phyloP scores from a whole-genome alignment of 2,888 invertebrate genomes.

The Synanthedon formicaeformis region DNA sequence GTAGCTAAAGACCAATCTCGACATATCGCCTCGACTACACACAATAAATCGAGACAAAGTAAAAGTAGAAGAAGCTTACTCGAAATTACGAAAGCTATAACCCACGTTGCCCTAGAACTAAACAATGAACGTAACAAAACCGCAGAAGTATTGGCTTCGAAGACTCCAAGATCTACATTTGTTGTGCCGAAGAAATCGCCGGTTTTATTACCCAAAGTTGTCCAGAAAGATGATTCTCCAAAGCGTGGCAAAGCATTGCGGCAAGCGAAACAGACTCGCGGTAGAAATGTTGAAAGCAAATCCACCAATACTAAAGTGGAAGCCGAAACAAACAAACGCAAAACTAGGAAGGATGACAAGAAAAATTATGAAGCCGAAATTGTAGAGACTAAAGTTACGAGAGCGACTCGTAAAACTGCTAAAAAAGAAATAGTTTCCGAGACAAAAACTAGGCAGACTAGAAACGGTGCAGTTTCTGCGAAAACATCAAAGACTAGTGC shows the following conservation, averaged over 20 bases:
- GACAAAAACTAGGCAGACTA: not conserved
- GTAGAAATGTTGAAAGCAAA: not conserved
- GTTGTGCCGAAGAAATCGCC: slow-evolving; percentile 36
- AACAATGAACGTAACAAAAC: slow-evolving; percentile 1
- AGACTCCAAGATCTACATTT: slow-evolving; percentile 23
- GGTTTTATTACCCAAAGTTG: slow-evolving; percentile 18
- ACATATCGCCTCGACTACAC: no score
- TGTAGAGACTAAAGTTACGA: not conserved
- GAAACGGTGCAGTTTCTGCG: not conserved
- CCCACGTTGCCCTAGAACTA: slow-evolving; percentile 1
- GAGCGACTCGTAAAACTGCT: not conserved
- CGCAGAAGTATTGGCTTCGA: slow-evolving; percentile 10
- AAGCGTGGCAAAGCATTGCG: slow-evolving; percentile 10
- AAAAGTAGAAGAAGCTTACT: not conserved
- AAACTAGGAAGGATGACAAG: no score
- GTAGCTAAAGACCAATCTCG: no score
- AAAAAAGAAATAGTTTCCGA: not conserved
- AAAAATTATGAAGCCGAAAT: no score
- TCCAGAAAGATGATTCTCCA: slow-evolving; percentile 8
- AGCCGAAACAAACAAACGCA: no score
- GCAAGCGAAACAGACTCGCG: not conserved
- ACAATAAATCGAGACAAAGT: no score
- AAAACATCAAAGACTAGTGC: not conserved
- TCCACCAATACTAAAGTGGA: no score
- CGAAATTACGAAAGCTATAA: not conserved